phyloP scores from a whole-genome alignment of 1,140 invertebrate genomes.

The Macrobrachium rosenbergii region DNA sequence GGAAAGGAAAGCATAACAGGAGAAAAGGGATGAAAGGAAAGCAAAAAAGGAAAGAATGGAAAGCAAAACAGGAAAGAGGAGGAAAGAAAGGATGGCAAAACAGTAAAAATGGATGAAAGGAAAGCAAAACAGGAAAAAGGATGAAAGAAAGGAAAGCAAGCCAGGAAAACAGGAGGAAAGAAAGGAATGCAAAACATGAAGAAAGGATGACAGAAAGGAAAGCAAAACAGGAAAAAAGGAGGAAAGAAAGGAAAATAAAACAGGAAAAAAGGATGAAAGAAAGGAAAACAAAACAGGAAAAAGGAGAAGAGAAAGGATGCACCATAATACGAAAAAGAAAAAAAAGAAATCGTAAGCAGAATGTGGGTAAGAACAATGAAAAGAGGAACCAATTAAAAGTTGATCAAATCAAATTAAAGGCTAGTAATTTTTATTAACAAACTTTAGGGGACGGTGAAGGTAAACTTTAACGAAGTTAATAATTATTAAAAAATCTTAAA shows the following conservation, averaged over 20 bases:
- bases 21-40: slow-evolving; percentile 28
- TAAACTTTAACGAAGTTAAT: too few species aligned
- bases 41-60: slow-evolving; percentile 13
- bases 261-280: not conserved
- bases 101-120: slow-evolving; percentile 7
- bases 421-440: too few species aligned
- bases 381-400: too few species aligned
- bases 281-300: slow-evolving; percentile 9
- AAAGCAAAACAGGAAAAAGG: too few species aligned
- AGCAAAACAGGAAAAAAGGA: not conserved
- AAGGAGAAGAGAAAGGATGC: slow-evolving; percentile 20
- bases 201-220: not conserved
- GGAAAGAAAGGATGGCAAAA: slow-evolving; percentile 9
- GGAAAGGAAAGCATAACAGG: too few species aligned
- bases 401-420: too few species aligned
- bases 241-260: not conserved
- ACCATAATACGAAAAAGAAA: too few species aligned
- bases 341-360: too few species aligned
- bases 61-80: not conserved
- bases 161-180: not conserved
- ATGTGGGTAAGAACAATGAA: too few species aligned
- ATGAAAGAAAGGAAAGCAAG: not conserved
- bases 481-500: too few species aligned
- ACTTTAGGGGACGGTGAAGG: too few species aligned
- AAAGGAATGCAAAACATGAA: too few species aligned